Conservation (phyloP, 2,113 vertebrate species). For the Corythoichthys intestinalis region DNA sequence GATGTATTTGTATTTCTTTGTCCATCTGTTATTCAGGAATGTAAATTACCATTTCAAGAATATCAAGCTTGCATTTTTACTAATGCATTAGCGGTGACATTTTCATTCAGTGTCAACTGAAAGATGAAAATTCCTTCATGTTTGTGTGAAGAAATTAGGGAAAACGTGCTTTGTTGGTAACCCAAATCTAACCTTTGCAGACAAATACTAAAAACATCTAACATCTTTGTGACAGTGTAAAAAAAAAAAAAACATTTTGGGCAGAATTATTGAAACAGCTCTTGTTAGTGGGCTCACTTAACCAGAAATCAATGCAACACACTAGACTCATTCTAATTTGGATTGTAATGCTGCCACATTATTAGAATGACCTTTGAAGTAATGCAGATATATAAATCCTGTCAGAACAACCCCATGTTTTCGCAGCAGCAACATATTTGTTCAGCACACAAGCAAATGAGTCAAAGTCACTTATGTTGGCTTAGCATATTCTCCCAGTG, state of each 20-base stretch:
- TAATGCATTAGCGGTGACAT: neutral
- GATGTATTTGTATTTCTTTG: neutral
- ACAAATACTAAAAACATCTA: too few species aligned
- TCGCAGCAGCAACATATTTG: slow-evolving; percentile 7
- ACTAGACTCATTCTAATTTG: neutral
- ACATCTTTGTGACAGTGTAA: neutral
- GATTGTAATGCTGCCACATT: neutral
- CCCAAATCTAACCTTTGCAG: too few species aligned
- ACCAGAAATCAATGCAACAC: neutral
- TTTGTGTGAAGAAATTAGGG: too few species aligned
- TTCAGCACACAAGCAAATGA: slow-evolving; percentile 4
- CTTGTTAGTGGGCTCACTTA: neutral
- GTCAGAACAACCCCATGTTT: slow-evolving; percentile 5
- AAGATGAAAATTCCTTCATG: neutral
- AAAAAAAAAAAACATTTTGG: neutral
- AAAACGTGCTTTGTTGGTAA: too few species aligned
- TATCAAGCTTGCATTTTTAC: neutral
- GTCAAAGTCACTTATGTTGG: slow-evolving; percentile 18
- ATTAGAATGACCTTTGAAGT: neutral
- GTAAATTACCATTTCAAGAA: neutral
- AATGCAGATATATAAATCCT: neutral
- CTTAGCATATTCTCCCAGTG: slow-evolving; percentile 19
- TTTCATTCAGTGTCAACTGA: neutral
- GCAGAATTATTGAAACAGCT: neutral
- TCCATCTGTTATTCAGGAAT: neutral